These are phyloP conservation scores for Clarias gariepinus DNA, from an alignment of 2,113 vertebrate species.

Conservation along the genomic window DNA sequence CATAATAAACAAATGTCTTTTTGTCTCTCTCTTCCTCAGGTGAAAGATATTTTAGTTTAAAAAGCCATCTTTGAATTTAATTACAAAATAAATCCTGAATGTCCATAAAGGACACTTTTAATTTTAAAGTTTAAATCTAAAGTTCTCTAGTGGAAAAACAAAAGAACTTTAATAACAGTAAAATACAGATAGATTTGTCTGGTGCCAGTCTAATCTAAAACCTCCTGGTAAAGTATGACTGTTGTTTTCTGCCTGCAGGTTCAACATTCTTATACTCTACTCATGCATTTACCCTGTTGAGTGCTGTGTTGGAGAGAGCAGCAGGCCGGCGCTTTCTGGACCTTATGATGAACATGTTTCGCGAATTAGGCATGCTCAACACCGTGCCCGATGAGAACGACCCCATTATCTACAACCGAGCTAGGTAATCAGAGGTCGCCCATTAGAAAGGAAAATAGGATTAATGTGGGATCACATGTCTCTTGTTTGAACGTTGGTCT, in stretches of 20 bases:
- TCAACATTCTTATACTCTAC: slow-evolving; percentile 95
- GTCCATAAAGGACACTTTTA: neutral
- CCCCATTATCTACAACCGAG: slow-evolving; percentile 93
- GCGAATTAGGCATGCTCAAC: slow-evolving; percentile 88
- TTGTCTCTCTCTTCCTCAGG: too few relatives aligned
- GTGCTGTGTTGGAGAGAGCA: slow-evolving; percentile 88
- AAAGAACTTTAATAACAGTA: neutral
- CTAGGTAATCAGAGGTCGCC: slow-evolving; percentile 76
- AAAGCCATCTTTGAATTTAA: neutral
- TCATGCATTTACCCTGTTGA: slow-evolving; percentile 90
- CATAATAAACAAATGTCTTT: too few relatives aligned
- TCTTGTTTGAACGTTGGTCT: neutral
- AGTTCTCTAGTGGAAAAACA: neutral
- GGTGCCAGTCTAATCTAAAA: neutral
- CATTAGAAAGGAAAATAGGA: neutral
- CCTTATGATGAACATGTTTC: slow-evolving; percentile 90
- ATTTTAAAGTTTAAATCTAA: neutral
- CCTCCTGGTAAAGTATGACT: neutral
- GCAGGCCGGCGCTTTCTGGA: slow-evolving; percentile 86
- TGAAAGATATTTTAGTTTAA: neutral
- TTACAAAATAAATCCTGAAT: neutral
- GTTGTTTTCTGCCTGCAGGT: slow-evolving; percentile 68
- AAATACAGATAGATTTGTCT: neutral
- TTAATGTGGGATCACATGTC: neutral
- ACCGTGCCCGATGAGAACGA: slow-evolving; percentile 91